Percentiles rank a stretch among this genome's conserved stretches.
phyloP scores from a whole-genome alignment of 1,140 invertebrate genomes.

The Ceratitis capitata region DNA sequence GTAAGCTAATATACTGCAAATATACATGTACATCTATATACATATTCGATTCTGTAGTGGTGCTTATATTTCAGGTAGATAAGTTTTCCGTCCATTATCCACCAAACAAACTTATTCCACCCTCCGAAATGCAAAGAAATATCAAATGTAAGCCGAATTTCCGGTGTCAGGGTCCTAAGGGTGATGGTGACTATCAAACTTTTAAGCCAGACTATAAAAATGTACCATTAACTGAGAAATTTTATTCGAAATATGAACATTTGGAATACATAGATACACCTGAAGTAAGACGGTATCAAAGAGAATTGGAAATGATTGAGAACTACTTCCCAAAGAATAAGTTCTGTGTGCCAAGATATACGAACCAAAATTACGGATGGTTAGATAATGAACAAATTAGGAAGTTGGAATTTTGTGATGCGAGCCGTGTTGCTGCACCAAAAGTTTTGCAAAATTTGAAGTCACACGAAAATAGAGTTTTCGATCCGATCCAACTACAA shows the following conservation, averaged over 20 bases:
- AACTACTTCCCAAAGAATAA: neutral
- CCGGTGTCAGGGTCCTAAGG: neutral
- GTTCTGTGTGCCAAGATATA: slow-evolving; percentile 19
- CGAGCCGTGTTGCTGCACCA: neutral
- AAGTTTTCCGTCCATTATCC: neutral
- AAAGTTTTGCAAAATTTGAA: slow-evolving; percentile 1
- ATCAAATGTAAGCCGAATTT: slow-evolving; percentile 1
- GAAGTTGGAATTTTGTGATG: slow-evolving; percentile 13
- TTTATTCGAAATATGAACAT: slow-evolving; percentile 21
- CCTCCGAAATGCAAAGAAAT: neutral
- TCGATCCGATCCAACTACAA: neutral
- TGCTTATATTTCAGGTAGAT: neutral
- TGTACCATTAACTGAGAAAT: neutral
- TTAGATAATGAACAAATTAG: slow-evolving; percentile 4
- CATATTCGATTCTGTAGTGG: neutral
- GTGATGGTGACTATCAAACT: neutral
- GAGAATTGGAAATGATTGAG: neutral
- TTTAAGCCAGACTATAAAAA: neutral
- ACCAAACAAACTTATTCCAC: neutral
- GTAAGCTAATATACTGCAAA: neutral
- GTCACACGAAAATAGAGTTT: neutral
- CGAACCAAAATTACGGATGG: slow-evolving; percentile 40
- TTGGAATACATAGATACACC: neutral
- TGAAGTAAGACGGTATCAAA: neutral
- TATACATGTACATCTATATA: too few relatives aligned